Base-by-base conservation (phyloP, 2,113 vertebrate genomes). In the Ahaetulla prasina region DNA sequence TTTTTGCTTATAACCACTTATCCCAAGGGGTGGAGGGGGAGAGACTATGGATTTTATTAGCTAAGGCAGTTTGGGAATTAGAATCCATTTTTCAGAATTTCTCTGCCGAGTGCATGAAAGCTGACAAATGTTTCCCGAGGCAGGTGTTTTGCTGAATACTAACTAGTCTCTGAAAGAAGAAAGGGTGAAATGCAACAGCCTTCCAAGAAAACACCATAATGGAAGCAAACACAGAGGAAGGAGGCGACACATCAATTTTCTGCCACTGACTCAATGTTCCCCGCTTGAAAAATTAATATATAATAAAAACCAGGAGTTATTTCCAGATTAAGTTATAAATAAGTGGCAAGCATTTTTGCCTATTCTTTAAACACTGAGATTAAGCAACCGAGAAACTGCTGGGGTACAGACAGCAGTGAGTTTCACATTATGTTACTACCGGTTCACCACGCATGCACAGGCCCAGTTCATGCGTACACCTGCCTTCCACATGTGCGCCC, bases 51-150 rank as follows among this genome's bases (percentile, higher is more conserved):
- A 92, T 95, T 94, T 93, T 90, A 93, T 6, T 18, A 89, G 88
- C 88, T 92, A 92, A 90, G 93, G 88, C 91, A 95, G 91, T 86
- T 94, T 90, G 68, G 85, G 93, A 91, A 92, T 94, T 96, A 94
- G 53, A 95, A 93, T 92, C 35, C 88, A 25, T 92, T 96, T 95
- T 94, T 35, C 91, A 87, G 92, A 92, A 95, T 92, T 95, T 94
- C 94, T 95, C 53, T 94, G 94, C 80, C 23, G 90, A 94, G 63
- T 14, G 25, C 0, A 14, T 88, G 86, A 95, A 96, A 95, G 94
- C 91, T 94, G 94, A 94, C 95, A 89, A 35, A 92, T 93, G 91
- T 95, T 95, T 94, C 95, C 94, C 7, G 68, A 95, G 94, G 94
- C 94, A 94, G 94, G 94, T 93, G 89, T 94, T 94, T 92, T 91